phyloP scores from a whole-genome alignment of 2,797 vertebrate genomes.

The Octomys mimax region DNA sequence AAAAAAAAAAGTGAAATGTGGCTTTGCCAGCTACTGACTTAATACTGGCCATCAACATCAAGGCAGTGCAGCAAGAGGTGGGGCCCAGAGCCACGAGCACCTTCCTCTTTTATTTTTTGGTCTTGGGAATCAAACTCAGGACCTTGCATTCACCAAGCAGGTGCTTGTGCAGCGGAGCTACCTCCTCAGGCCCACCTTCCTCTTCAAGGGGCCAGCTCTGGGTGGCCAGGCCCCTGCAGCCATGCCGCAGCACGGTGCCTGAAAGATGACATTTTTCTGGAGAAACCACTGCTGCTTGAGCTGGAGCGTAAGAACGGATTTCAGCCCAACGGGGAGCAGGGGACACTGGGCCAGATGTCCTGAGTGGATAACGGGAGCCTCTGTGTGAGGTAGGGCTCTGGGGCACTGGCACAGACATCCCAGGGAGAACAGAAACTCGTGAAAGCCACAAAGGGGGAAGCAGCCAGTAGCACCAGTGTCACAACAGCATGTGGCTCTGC shows the following conservation, averaged over 20 bases:
- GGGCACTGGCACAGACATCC: neutral
- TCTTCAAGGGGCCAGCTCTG: neutral
- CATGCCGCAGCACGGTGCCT: neutral
- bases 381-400: neutral
- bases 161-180: too few species aligned
- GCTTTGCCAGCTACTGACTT: neutral
- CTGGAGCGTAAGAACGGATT: neutral
- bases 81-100: too few species aligned
- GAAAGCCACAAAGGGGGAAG: constrained; percentile 57
- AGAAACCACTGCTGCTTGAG: neutral
- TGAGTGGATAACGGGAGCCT: neutral
- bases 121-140: too few species aligned
- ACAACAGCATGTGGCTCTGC: neutral
- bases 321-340: neutral
- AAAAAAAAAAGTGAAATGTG: neutral
- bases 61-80: neutral
- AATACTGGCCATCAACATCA: neutral
- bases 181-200: neutral
- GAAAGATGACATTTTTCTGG: neutral
- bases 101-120: neutral
- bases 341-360: neutral
- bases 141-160: too few species aligned
- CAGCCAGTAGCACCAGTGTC: neutral
- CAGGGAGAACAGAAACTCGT: constrained; percentile 68
- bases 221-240: neutral